phyloP scores from a whole-genome alignment of 1,140 invertebrate species.

The Papilio aristodemus region DNA sequence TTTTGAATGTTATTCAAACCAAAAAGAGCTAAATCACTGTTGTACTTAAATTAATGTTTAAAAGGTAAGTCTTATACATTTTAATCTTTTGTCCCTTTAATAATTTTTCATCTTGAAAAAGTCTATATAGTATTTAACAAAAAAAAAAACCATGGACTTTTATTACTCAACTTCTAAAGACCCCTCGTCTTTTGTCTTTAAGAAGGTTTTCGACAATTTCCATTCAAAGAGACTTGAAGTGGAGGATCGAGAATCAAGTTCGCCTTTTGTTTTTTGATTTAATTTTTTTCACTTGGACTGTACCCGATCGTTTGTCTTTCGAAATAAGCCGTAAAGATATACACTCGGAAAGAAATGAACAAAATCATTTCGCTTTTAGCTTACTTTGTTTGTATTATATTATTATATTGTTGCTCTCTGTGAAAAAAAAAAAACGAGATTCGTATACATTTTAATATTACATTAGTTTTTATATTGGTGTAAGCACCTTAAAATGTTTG shows the following conservation, averaged over 20 bases:
- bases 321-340: constrained; percentile 27
- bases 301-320: constrained; percentile 30
- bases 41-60: background rate
- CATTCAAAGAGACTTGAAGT: constrained; percentile 33
- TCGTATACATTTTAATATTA: constrained; percentile 50
- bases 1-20: background rate
- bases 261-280: constrained; percentile 32
- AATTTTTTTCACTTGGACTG: constrained; percentile 30
- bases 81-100: background rate
- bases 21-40: background rate
- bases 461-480: constrained; percentile 42
- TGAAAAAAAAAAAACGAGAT: constrained; percentile 26
- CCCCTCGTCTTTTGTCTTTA: constrained; percentile 29
- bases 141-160: constrained; percentile 25
- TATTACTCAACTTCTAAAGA: constrained; percentile 31
- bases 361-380: constrained; percentile 26
- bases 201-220: constrained; percentile 32
- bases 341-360: constrained; percentile 22
- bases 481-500: constrained; percentile 16
- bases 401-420: constrained; percentile 37
- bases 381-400: constrained; percentile 34
- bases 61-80: constrained; percentile 6
- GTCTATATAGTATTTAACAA: constrained; percentile 12
- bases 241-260: constrained; percentile 33
- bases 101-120: constrained; percentile 12